These are phyloP conservation scores for Planococcus citri DNA, from an alignment of 1,140 invertebrate species.

Conservation along the genomic window DNA sequence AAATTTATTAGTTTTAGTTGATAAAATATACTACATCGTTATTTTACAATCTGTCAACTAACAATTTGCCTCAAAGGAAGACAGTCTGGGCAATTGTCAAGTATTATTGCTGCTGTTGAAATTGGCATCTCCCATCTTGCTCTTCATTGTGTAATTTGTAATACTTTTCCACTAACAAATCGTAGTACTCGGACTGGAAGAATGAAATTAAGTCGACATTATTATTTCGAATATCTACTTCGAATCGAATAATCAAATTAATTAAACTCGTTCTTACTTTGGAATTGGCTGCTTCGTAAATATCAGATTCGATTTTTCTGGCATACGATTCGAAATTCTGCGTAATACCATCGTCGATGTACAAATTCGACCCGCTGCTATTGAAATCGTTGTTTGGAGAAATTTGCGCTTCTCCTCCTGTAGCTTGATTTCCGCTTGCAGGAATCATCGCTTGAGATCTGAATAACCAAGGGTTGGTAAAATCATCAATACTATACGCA, in stretches of 20 bases:
- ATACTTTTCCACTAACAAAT: constrained; percentile 95
- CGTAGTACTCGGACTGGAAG: constrained; percentile 86
- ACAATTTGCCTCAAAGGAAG: constrained; percentile 90
- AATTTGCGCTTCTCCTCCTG: constrained; percentile 36
- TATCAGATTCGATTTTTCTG: constrained; percentile 96
- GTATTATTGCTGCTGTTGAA: constrained; percentile 43
- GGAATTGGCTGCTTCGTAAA: constrained; percentile 97
- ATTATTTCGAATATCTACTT: too few relatives aligned
- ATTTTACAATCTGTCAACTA: constrained; percentile 68
- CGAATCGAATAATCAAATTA: too few relatives aligned
- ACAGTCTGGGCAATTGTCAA: constrained; percentile 98
- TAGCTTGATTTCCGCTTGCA: constrained; percentile 36
- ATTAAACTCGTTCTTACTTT: constrained; percentile 37
- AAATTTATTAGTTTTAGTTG: too few relatives aligned
- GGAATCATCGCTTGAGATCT: constrained; percentile 98
- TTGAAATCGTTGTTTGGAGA: background rate
- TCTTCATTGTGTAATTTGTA: constrained; percentile 99
- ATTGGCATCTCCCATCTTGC: constrained; percentile 69
- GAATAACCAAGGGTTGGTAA: constrained; percentile 29
- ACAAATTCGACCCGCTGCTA: constrained; percentile 27
- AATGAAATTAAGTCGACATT: background rate
- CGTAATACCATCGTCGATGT: constrained; percentile 70
- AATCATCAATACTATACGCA: constrained; percentile 27
- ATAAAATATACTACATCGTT: constrained; percentile 42
- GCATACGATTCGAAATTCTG: constrained; percentile 96